phyloP scores from a whole-genome alignment of 2,888 invertebrate species.

The Aradus depressus region DNA sequence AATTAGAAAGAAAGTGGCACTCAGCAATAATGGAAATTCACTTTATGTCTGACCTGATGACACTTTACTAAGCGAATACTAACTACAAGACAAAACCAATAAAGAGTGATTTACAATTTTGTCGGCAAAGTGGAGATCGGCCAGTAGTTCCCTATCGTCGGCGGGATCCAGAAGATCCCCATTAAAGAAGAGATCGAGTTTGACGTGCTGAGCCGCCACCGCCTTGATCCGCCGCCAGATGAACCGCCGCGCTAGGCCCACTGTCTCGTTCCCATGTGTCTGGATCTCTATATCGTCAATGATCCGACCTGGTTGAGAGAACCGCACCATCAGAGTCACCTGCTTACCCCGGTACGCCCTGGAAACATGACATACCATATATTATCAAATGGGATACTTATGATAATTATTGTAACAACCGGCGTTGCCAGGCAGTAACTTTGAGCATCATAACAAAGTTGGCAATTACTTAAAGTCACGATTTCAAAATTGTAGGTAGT shows the following conservation, averaged over 20 bases:
- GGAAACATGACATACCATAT: constrained; percentile 32
- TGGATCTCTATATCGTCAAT: constrained; percentile 80
- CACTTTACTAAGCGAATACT: too few relatives aligned
- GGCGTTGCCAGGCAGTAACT: too few relatives aligned
- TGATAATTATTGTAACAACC: background rate
- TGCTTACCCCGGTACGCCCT: constrained; percentile 86
- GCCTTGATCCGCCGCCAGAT: constrained; percentile 53
- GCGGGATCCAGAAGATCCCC: constrained; percentile 77
- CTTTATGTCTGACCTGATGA: too few relatives aligned
- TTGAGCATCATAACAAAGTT: too few relatives aligned
- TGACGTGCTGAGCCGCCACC: constrained; percentile 52
- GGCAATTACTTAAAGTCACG: too few relatives aligned
- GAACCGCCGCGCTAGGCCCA: constrained; percentile 70
- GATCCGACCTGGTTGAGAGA: constrained; percentile 76
- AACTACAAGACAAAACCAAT: too few relatives aligned
- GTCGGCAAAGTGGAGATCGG: constrained; percentile 29
- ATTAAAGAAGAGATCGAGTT: constrained; percentile 81
- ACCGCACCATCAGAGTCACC: constrained; percentile 71
- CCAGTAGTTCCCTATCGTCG: constrained; percentile 53
- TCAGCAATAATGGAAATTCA: too few relatives aligned
- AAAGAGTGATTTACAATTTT: constrained; percentile 28
- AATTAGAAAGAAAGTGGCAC: too few relatives aligned
- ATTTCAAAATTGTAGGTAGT: too few relatives aligned
- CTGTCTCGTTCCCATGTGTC: constrained; percentile 89
- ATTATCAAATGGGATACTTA: background rate